Evolutionary conservation across 2,113 vertebrate species (phyloP).

Genomic region (Platichthys flesus): DNA sequence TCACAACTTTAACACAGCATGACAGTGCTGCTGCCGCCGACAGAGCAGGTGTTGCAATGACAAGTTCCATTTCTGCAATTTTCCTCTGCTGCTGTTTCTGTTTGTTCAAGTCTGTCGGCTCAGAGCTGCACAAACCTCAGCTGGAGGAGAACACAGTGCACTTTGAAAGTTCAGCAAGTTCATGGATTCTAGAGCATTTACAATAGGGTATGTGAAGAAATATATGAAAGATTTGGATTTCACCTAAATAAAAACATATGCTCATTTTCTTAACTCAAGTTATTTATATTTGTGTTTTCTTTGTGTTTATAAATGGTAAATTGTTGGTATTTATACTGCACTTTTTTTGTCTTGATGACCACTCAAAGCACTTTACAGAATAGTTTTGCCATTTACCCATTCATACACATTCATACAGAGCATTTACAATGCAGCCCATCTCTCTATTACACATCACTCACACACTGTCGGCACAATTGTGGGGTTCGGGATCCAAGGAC

Average conservation of each 20-base stretch:
- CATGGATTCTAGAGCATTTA: background rate
- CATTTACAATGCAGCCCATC: too few species aligned
- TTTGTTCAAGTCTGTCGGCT: conserved; percentile 23
- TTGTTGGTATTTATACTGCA: too few species aligned
- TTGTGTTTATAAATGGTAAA: background rate
- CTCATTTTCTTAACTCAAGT: background rate
- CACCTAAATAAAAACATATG: too few species aligned
- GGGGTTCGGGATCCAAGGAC: too few species aligned
- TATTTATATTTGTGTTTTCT: background rate
- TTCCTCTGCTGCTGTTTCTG: conserved; percentile 33
- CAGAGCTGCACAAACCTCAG: conserved; percentile 5
- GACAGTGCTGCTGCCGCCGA: conserved; percentile 12
- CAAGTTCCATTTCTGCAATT: conserved; percentile 38
- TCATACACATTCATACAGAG: too few species aligned
- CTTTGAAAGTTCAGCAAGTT: too few species aligned
- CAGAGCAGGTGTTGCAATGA: conserved; percentile 32
- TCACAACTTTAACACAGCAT: conserved; percentile 29
- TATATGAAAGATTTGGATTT: background rate
- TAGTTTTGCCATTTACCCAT: too few species aligned
- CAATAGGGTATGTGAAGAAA: background rate
- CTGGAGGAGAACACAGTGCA: background rate
- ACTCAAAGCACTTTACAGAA: too few species aligned
- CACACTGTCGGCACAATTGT: too few species aligned
- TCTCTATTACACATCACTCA: too few species aligned
- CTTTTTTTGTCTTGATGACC: too few species aligned